Base-by-base conservation (phyloP, 2,113 vertebrate genomes). In the Rhinoptilus africanus region DNA sequence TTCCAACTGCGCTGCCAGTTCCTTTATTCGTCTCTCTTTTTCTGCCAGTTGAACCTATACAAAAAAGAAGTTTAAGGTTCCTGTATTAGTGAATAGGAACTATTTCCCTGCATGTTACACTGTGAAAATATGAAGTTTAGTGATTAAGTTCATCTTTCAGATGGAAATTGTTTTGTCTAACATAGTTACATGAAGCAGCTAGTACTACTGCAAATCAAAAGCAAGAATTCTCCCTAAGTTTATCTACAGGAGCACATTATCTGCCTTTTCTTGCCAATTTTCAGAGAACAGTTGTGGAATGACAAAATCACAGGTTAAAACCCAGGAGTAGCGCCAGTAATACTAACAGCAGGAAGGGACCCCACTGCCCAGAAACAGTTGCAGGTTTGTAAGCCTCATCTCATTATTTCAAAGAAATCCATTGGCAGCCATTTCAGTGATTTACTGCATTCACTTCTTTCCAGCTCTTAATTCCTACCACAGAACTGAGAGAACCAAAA, bases 1-100 rank as follows among this genome's bases (percentile, higher is more conserved):
- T 43, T 98, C 98, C 74, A 99, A 92, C 88, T 98, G 98, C 72
- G 98, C 98, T 96, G 98, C 98, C 93, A 99, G 96, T 41, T 98
- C 98, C 94, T 98, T 99, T 97, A 99, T 98, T 97, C 98, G 98
- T 63, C 99, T 98, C 67, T 99, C 99, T 91, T 99, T 99, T 97
- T 99, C 98, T 24, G 98, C 98, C 92, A 99, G 97, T 81, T 99
- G 99, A 97, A 99, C 98, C 99, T 99, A 85, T 41, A 92, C 3
- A 64, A 83, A 93, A 88, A 88, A 96, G 11, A 96, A 81, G 71
- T 89, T 89, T 59, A 77, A n/a, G 43, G 66, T 84, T 92, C n/a
- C 28, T 64, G 18, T 50, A 83, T 93, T 74, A 89, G 73, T 63
- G 43, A 92, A 79, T 3, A 43, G 26, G 82, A 85, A 85, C 28